phyloP scores from a whole-genome alignment of 2,888 invertebrate genomes.

The Limenitis arthemis region DNA sequence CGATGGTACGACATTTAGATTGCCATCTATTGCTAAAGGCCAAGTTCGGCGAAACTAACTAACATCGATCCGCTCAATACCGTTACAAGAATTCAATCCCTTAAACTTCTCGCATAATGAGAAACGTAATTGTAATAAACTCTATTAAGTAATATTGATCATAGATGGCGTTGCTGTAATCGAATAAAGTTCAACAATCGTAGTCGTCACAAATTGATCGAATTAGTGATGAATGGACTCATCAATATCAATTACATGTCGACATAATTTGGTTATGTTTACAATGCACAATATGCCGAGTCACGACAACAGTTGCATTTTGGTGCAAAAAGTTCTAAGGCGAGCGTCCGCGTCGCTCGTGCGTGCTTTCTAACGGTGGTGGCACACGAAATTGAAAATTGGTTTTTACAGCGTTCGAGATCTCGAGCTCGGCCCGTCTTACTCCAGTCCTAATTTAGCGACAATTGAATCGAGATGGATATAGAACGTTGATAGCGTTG shows the following conservation, averaged over 20 bases:
- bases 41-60: conserved; percentile 32
- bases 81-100: conserved; percentile 48
- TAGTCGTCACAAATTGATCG: conserved; percentile 43
- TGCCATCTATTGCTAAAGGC: conserved; percentile 40
- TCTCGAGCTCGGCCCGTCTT: conserved; percentile 40
- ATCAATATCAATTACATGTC: conserved; percentile 43
- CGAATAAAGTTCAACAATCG: conserved; percentile 37
- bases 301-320: conserved; percentile 57
- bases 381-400: conserved; percentile 55
- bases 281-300: conserved; percentile 51
- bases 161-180: conserved; percentile 29
- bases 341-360: conserved; percentile 38
- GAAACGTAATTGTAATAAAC: conserved; percentile 39
- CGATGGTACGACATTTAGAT: conserved; percentile 48
- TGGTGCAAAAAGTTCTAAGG: conserved; percentile 57
- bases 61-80: conserved; percentile 22
- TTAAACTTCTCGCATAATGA: conserved; percentile 39
- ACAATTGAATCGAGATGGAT: conserved; percentile 50
- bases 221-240: conserved; percentile 46
- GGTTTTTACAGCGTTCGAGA: conserved; percentile 47
- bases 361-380: conserved; percentile 59
- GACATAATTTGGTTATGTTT: conserved; percentile 57
- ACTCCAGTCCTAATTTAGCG: conserved; percentile 47
- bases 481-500: conserved; percentile 28
- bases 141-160: conserved; percentile 33